These are phyloP conservation scores for Lagopus muta DNA, from an alignment of 2,113 vertebrate species.

Conservation along the genomic window DNA sequence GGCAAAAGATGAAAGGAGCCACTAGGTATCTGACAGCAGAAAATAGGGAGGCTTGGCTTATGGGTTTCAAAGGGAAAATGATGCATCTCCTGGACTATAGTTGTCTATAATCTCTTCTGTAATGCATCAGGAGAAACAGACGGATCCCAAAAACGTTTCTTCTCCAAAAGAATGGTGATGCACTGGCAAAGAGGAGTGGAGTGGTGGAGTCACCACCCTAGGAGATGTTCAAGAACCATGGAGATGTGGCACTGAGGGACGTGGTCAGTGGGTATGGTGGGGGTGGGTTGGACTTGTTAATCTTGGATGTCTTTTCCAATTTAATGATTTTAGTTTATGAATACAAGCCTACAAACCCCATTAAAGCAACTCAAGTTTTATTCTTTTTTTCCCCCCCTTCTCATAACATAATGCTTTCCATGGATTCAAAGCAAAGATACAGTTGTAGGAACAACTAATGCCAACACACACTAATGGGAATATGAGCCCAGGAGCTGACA, in stretches of 20 bases:
- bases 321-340: too few relatives aligned
- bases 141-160: not conserved
- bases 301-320: too few relatives aligned
- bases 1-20: not conserved
- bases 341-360: not conserved
- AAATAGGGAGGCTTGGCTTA: not conserved
- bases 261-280: too few relatives aligned
- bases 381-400: too few relatives aligned
- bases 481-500: not conserved
- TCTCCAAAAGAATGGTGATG: too few relatives aligned
- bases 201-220: too few relatives aligned
- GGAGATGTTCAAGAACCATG: not conserved
- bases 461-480: not conserved
- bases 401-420: not conserved
- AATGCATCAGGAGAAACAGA: rapidly evolving
- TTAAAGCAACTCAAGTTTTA: not conserved
- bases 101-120: not conserved
- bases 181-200: too few relatives aligned
- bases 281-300: too few relatives aligned
- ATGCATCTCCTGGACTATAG: not conserved
- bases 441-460: not conserved
- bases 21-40: not conserved
- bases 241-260: not conserved
- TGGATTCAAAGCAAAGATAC: not conserved
- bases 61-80: not conserved